phyloP scores from a whole-genome alignment of 2,113 vertebrate genomes.

The Cyphomyrus plagiostoma region DNA sequence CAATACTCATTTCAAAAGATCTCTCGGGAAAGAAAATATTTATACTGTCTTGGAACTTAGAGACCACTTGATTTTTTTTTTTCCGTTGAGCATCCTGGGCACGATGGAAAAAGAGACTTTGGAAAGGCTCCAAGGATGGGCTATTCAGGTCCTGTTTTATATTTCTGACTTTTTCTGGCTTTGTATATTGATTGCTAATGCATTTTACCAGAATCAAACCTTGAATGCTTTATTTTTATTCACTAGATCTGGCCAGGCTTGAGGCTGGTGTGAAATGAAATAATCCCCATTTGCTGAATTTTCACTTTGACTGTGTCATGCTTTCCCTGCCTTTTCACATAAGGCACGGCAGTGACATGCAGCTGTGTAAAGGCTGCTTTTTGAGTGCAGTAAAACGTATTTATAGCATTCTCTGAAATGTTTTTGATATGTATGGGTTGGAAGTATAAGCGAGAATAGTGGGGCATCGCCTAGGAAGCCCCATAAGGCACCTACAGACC shows the following conservation, averaged over 20 bases:
- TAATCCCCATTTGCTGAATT: background rate
- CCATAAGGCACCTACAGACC: background rate
- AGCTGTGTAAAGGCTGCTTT: background rate
- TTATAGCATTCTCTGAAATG: background rate
- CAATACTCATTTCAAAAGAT: background rate
- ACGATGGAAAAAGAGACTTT: background rate
- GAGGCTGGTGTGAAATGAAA: background rate
- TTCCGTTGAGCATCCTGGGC: background rate
- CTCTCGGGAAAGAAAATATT: constrained; percentile 11
- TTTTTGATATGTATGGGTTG: background rate
- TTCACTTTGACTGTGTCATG: background rate
- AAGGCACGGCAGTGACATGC: background rate
- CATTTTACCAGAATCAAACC: background rate
- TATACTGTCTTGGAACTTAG: constrained; percentile 2
- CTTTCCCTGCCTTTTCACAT: background rate
- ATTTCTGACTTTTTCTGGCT: background rate
- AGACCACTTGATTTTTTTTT: background rate
- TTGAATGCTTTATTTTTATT: background rate
- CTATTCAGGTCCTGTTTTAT: background rate
- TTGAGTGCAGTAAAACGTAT: background rate
- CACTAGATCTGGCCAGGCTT: background rate
- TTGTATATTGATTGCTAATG: background rate
- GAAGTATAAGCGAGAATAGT: background rate
- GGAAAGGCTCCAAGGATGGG: background rate
- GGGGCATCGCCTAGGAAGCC: constrained; percentile 23